phyloP scores from a whole-genome alignment of 2,888 invertebrate genomes.

The Spatulosminthurus flaviceps region DNA sequence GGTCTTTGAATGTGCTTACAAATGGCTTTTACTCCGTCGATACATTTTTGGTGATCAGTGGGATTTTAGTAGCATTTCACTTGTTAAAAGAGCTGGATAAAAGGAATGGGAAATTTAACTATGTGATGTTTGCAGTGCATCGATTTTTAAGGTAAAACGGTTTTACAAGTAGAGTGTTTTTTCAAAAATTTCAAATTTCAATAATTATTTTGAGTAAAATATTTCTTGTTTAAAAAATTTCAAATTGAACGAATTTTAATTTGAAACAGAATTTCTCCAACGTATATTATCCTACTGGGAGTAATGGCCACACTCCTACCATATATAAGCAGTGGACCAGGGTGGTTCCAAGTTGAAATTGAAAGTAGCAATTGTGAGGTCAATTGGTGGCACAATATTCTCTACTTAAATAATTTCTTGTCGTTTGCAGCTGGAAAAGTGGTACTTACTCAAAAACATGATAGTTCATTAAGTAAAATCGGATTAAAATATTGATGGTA shows the following conservation, averaged over 20 bases:
- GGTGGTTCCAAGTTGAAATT: constrained; percentile 52
- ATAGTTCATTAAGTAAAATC: too few relatives aligned
- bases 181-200: neutral
- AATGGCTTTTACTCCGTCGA: constrained; percentile 75
- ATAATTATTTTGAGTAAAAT: too few relatives aligned
- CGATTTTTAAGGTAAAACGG: constrained; percentile 74
- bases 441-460: too few relatives aligned
- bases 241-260: too few relatives aligned
- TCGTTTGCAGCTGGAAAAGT: neutral
- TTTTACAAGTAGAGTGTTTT: too few relatives aligned
- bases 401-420: constrained; percentile 60
- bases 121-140: constrained; percentile 69
- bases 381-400: constrained; percentile 62
- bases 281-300: constrained; percentile 45
- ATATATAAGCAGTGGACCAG: constrained; percentile 57
- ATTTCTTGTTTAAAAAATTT: too few relatives aligned
- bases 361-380: constrained; percentile 50
- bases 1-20: constrained; percentile 68
- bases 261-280: too few relatives aligned
- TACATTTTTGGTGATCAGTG: constrained; percentile 73
- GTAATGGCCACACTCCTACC: constrained; percentile 53
- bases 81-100: constrained; percentile 67
- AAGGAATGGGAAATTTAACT: constrained; percentile 69
- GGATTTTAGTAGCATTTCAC: constrained; percentile 70
- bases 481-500: too few relatives aligned